Base-by-base conservation (phyloP, 2,888 invertebrate species). In the Pollenia griseotomentosa region DNA sequence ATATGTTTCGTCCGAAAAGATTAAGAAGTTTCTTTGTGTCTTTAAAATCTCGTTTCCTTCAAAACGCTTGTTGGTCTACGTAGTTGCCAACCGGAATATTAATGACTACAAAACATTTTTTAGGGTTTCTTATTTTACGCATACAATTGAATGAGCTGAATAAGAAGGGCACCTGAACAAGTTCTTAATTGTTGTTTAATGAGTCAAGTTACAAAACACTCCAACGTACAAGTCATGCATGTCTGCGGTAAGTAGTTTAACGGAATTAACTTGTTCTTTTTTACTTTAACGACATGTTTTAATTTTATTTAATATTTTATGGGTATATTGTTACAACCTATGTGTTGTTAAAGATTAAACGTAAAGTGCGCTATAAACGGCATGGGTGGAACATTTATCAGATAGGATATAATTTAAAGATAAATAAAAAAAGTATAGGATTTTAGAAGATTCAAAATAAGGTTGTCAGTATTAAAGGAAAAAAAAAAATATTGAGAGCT, bases 131-230 rank as follows among this genome's bases (percentile, higher is more conserved):
- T 46, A n/a, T 53, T 44, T 9, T 19, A n/a, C 55, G 42, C 19
- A 16, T 48, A 71, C 14, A 33, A 33, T 33, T 33, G 33, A 33
- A 33, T 33, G 6, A 33, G 33, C 6, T 33, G 14, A 48, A 14
- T 23, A 48, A 33, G 23, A 48, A 70, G 48, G 71, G 19, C 40
- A 57, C 19, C 51, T 61, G n/a, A 23, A n/a, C 44, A 63, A 55
- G 9, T 53, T 63, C 63, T 44, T 79, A 71, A 71, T 80, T 80
- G 53, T 55, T 71, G 71, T 71, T 71, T 80, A 71, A 71, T 71
- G 42, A 71, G 23, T 63, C 53, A 61, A 71, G 53, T 55, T 80
- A 71, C 78, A 51, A 75, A 42, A 42, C n/a, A 53, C 48, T 16
- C 33, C 33, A 33, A 33, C 19, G 59, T 53, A 70, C n/a, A 51